Percentiles rank a stretch among this genome's conserved stretches.
Evolutionary conservation across 2,113 vertebrate species (phyloP).

Genomic region (Haemorhous mexicanus): DNA sequence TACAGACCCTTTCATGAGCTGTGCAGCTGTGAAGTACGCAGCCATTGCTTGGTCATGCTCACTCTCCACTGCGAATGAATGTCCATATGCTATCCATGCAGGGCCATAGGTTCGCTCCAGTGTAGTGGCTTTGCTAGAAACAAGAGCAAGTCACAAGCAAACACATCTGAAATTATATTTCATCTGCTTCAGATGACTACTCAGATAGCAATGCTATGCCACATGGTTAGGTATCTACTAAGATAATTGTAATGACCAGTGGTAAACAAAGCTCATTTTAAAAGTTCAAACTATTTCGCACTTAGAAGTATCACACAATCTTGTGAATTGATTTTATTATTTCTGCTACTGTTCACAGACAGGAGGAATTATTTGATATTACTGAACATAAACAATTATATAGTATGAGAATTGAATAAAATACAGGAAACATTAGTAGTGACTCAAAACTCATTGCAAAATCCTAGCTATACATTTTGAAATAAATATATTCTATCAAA

Average conservation of each 20-base stretch:
- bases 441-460: background rate
- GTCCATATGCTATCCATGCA: slow-evolving; percentile 97
- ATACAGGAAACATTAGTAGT: background rate
- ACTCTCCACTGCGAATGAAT: slow-evolving; percentile 97
- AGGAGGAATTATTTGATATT: background rate
- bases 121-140: slow-evolving; percentile 91
- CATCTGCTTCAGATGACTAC: background rate
- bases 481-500: background rate
- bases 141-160: background rate
- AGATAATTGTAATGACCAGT: background rate
- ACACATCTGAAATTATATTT: background rate
- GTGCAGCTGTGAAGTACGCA: slow-evolving; percentile 96
- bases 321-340: background rate
- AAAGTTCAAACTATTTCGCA: background rate
- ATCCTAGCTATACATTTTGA: background rate
- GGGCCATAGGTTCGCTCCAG: slow-evolving; percentile 95
- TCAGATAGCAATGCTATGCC: background rate
- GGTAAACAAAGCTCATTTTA: background rate
- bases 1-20: slow-evolving; percentile 97
- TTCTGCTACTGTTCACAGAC: background rate
- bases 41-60: slow-evolving; percentile 99
- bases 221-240: background rate
- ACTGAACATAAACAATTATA: background rate
- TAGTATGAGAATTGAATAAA: background rate
- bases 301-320: background rate